phyloP scores from a whole-genome alignment of 2,113 vertebrate species.

The Apeltes quadracus region DNA sequence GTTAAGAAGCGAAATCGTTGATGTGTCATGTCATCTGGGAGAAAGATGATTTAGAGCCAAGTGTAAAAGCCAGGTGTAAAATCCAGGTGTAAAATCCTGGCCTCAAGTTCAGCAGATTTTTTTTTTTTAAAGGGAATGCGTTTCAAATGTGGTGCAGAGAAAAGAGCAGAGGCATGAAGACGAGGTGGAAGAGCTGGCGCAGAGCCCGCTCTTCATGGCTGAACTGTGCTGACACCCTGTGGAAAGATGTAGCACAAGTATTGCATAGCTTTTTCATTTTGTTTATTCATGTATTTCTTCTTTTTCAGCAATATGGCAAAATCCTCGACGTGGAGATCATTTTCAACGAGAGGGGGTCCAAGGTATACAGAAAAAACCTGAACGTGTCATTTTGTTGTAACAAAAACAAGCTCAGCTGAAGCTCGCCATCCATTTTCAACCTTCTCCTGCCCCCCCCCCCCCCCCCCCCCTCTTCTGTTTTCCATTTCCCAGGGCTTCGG shows the following conservation, averaged over 20 bases:
- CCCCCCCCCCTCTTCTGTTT: background rate
- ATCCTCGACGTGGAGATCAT: conserved; percentile 99
- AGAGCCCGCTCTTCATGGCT: conserved; percentile 50
- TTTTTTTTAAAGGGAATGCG: conserved; percentile 42
- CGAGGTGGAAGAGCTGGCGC: conserved; percentile 52
- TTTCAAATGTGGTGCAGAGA: conserved; percentile 53
- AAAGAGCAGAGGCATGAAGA: conserved; percentile 48
- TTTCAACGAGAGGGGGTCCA: conserved; percentile 98
- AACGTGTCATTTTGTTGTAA: background rate
- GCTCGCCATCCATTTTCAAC: conserved; percentile 5
- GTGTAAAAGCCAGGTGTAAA: conserved; percentile 21
- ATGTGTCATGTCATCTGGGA: background rate
- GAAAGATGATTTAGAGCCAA: conserved; percentile 17
- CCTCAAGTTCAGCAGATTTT: background rate
- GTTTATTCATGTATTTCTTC: conserved; percentile 27
- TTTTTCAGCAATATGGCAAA: conserved; percentile 96
- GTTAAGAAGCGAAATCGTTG: background rate
- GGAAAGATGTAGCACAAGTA: conserved; percentile 44
- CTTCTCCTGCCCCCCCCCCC: background rate
- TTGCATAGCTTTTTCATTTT: conserved; percentile 7
- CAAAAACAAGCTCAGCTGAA: conserved; percentile 2
- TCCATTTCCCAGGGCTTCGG: conserved; percentile 90
- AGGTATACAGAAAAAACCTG: conserved; percentile 83
- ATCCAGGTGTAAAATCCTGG: conserved; percentile 19
- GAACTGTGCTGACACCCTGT: conserved; percentile 76